These are phyloP conservation scores for Autographa pulchrina DNA, from an alignment of 2,888 invertebrate genomes.

Conservation along the genomic window DNA sequence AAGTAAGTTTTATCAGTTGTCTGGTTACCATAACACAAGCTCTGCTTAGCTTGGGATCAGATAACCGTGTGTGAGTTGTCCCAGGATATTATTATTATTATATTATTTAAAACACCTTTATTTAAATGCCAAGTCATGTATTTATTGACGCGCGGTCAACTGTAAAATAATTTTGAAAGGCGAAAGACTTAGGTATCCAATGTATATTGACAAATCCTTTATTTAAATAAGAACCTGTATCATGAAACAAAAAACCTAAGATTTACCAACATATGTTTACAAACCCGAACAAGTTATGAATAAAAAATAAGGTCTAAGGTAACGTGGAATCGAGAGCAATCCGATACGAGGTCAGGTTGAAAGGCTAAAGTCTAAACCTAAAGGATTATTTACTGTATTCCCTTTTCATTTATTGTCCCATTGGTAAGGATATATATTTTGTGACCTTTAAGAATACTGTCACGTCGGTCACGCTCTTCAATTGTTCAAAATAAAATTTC, in stretches of 20 bases:
- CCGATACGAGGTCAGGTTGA: neutral
- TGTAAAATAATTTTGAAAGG: neutral
- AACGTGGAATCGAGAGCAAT: neutral
- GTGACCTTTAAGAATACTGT: neutral
- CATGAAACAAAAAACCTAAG: neutral
- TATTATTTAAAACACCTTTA: too few relatives aligned
- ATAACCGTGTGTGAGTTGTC: too few relatives aligned
- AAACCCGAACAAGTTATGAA: neutral
- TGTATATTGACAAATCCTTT: neutral
- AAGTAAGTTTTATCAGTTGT: too few relatives aligned
- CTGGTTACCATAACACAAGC: too few relatives aligned
- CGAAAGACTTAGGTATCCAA: neutral
- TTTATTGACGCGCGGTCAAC: neutral
- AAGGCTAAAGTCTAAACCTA: slow-evolving; percentile 3
- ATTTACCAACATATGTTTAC: neutral
- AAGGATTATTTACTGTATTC: neutral
- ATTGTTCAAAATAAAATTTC: too few relatives aligned
- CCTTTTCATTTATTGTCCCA: neutral
- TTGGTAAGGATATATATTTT: neutral
- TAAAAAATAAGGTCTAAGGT: slow-evolving; percentile 6
- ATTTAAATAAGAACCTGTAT: neutral
- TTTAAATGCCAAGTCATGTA: too few relatives aligned
- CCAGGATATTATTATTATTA: too few relatives aligned
- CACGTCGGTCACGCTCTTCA: too few relatives aligned
- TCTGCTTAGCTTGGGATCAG: too few relatives aligned